These are phyloP conservation scores for Lasioglossum marginatum DNA, from an alignment of 2,888 invertebrate species.

Conservation along the genomic window DNA sequence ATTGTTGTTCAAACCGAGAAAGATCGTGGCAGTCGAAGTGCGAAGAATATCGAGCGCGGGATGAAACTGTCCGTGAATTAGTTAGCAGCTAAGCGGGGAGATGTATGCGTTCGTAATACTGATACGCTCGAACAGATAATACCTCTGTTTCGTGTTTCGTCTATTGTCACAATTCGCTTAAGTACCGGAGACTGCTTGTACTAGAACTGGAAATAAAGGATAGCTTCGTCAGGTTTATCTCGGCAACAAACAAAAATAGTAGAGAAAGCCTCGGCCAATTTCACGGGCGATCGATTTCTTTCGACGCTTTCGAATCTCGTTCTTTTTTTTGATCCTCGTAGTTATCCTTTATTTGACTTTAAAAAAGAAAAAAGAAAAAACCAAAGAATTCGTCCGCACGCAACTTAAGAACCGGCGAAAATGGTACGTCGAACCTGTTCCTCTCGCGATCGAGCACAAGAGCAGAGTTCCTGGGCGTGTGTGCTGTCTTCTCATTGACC, in stretches of 20 bases:
- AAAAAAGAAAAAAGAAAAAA: neutral
- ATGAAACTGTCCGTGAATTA: constrained; percentile 18
- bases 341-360: constrained; percentile 30
- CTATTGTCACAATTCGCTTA: constrained; percentile 63
- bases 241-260: neutral
- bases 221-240: constrained; percentile 17
- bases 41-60: constrained; percentile 1
- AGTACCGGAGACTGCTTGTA: constrained; percentile 70
- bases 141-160: constrained; percentile 43
- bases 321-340: neutral
- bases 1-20: neutral
- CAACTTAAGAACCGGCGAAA: neutral
- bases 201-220: constrained; percentile 57
- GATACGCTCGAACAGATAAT: constrained; percentile 55
- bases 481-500: neutral
- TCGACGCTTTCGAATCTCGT: neutral
- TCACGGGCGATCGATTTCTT: neutral
- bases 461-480: neutral
- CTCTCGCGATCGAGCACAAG: neutral
- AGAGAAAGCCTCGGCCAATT: neutral
- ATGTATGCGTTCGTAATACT: constrained; percentile 55
- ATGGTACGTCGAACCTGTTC: constrained; percentile 14
- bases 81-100: constrained; percentile 23
- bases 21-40: neutral
- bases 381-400: neutral